phyloP scores from a whole-genome alignment of 2,113 vertebrate species.

The Siniperca knerii region DNA sequence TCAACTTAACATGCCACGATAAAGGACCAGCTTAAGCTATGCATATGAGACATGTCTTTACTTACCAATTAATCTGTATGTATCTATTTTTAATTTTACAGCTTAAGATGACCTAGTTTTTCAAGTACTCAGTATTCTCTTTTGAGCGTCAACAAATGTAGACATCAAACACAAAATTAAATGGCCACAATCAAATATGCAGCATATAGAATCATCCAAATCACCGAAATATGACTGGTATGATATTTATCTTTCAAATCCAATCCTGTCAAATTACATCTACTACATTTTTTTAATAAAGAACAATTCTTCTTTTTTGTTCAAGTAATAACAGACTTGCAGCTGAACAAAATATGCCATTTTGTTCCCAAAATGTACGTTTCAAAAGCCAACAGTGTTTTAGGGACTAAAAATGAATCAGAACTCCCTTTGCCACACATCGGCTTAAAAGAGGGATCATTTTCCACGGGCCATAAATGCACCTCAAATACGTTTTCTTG shows the following conservation, averaged over 20 bases:
- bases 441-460: constrained; percentile 25
- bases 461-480: constrained; percentile 46
- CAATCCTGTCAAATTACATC: constrained; percentile 29
- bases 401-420: constrained; percentile 14
- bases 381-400: not conserved
- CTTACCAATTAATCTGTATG: constrained; percentile 43
- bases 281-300: too few relatives aligned
- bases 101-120: constrained; percentile 58
- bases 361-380: not conserved
- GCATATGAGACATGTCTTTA: constrained; percentile 35
- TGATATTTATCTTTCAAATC: constrained; percentile 30
- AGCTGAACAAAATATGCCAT: not conserved
- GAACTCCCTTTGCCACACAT: constrained; percentile 15
- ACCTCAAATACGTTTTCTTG: constrained; percentile 57
- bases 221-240: constrained; percentile 27
- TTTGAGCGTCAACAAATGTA: constrained; percentile 46
- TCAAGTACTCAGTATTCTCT: constrained; percentile 44
- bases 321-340: not conserved
- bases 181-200: constrained; percentile 52
- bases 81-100: constrained; percentile 57
- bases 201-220: constrained; percentile 24
- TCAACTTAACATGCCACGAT: constrained; percentile 27
- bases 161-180: constrained; percentile 47
- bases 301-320: not conserved
- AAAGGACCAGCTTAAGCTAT: constrained; percentile 26